Evolutionary conservation across 1,140 invertebrate species (phyloP).

Genomic region (Rhopalosiphum maidis): DNA sequence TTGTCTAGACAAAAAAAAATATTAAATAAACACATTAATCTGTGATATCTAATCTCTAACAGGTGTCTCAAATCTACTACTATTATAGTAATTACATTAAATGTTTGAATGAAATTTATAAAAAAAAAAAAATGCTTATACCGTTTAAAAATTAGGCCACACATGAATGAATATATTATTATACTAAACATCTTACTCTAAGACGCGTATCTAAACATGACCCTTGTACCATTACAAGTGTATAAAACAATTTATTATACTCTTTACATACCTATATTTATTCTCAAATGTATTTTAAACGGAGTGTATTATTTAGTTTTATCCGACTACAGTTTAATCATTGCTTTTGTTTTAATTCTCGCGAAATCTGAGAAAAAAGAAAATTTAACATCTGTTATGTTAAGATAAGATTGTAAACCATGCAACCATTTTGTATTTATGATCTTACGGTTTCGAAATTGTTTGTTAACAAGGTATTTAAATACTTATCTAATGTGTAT

Average conservation of each 20-base stretch:
- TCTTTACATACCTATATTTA: background rate
- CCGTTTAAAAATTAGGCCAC: no score
- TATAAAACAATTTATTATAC: background rate
- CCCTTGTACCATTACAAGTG: no score
- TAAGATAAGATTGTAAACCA: background rate
- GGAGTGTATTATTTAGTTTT: background rate
- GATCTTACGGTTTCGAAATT: background rate
- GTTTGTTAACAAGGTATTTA: background rate
- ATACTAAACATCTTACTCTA: no score
- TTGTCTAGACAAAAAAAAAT: no score
- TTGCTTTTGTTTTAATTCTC: background rate
- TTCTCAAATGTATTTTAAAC: background rate
- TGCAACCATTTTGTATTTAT: background rate
- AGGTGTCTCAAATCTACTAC: no score
- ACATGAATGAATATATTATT: no score
- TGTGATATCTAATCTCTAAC: no score
- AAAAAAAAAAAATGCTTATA: no score
- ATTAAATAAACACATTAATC: no score
- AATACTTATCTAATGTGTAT: background rate
- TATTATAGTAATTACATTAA: no score
- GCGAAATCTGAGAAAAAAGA: background rate
- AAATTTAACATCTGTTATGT: background rate
- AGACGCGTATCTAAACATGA: no score
- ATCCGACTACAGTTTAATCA: background rate
- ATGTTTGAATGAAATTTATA: no score